These are phyloP conservation scores for Thalpophila matura DNA, from an alignment of 2,888 invertebrate species.

Conservation along the genomic window DNA sequence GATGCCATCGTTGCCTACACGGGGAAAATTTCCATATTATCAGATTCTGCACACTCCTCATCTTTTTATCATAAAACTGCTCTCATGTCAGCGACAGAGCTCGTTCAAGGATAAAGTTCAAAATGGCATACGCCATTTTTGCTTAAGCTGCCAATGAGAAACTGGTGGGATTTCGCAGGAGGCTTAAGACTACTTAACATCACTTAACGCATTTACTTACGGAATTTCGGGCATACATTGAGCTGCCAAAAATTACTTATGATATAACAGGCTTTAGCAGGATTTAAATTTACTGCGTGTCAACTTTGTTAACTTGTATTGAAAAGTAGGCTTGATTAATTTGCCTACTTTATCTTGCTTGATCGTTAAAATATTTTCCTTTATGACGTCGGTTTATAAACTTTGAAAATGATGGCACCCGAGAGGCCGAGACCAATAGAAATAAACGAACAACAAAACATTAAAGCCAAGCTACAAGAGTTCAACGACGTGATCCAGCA, in stretches of 20 bases:
- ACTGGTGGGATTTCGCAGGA: slow-evolving; percentile 58
- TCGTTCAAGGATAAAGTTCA: slow-evolving; percentile 56
- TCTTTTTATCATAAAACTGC: slow-evolving; percentile 54
- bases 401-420: no score
- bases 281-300: slow-evolving; percentile 55
- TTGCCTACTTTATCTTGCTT: slow-evolving; percentile 6
- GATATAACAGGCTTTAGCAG: slow-evolving; percentile 52
- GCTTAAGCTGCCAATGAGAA: slow-evolving; percentile 47
- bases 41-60: slow-evolving; percentile 57
- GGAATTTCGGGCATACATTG: slow-evolving; percentile 57
- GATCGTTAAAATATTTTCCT: slow-evolving; percentile 5
- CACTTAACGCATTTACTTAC: slow-evolving; percentile 64
- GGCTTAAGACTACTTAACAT: slow-evolving; percentile 64
- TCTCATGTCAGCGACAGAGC: slow-evolving; percentile 47
- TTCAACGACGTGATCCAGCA: not conserved
- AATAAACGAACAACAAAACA: not conserved
- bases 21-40: slow-evolving; percentile 55
- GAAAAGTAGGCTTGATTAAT: slow-evolving; percentile 29
- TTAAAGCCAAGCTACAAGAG: not conserved
- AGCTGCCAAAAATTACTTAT: slow-evolving; percentile 62
- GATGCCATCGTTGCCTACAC: slow-evolving; percentile 42
- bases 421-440: no score
- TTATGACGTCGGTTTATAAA: not conserved
- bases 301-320: slow-evolving; percentile 50
- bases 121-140: slow-evolving; percentile 53